A percentile compares a stretch with the other conserved stretches of the same genome.
These are phyloP conservation scores for Labeo rohita DNA, from an alignment of 2,113 vertebrate species.

Conservation along the genomic window DNA sequence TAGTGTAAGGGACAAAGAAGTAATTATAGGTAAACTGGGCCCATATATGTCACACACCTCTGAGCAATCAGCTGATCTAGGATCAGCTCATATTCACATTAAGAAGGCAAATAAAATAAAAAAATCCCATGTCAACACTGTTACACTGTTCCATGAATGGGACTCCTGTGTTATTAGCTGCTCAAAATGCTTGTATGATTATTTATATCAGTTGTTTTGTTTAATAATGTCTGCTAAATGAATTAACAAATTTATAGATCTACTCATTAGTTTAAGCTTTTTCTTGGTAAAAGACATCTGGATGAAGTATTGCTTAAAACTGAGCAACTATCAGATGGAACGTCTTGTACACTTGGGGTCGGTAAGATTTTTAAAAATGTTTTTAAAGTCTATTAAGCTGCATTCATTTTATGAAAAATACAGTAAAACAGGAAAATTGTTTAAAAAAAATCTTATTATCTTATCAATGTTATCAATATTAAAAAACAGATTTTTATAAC, in stretches of 20 bases:
- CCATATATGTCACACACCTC: constrained; percentile 19
- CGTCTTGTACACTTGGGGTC: not conserved
- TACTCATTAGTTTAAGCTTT: not conserved
- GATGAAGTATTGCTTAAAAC: constrained; percentile 19
- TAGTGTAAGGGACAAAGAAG: not conserved
- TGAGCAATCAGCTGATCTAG: constrained; percentile 13
- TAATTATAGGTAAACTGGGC: not conserved
- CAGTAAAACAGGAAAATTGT: too few species aligned
- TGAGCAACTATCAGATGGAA: not conserved
- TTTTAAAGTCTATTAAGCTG: not conserved
- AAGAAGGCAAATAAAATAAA: not conserved
- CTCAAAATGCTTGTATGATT: constrained; percentile 16
- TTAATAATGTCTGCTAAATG: not conserved
- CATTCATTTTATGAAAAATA: too few species aligned
- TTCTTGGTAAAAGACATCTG: not conserved
- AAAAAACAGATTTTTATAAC: not conserved
- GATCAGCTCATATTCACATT: constrained; percentile 28
- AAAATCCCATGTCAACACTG: constrained; percentile 22
- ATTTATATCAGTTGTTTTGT: not conserved
- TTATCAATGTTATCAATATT: too few species aligned
- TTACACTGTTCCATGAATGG: not conserved
- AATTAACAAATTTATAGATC: not conserved
- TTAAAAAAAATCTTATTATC: too few species aligned
- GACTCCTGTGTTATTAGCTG: not conserved
- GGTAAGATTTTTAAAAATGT: not conserved